Base-by-base conservation (phyloP, 1,140 invertebrate genomes). In the Venustaconcha ellipsiformis region DNA sequence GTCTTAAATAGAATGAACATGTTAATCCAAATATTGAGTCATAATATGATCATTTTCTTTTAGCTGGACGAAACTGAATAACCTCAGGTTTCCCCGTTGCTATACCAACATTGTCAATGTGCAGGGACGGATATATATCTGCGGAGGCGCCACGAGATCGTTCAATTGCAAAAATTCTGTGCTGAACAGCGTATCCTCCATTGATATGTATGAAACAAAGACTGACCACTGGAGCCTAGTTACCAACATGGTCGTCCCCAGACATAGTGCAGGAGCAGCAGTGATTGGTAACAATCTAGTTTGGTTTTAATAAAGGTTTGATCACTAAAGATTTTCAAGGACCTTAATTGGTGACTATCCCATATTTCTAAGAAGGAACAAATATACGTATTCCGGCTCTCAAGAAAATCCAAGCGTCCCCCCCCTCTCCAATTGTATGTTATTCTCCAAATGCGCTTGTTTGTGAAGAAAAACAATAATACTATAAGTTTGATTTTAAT, bases 241-340 rank as follows among this genome's bases (percentile, higher is more conserved):
- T 56, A 56, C 82, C 0, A 70, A 81, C 20, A 71, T 83, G 64
- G 26, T 67, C 14, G 60, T 67, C 23, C 68, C 82, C 6, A 60
- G 82, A 37, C 82, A 83, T 60, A 78, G 81, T 63, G 59, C 68
- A 17, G 82, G 82, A 3, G 75, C 70, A 6, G 76, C 77, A 12
- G 72, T 75, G 26, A 73, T 78, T 62, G 82, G 82, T 83, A 64
- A 68, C 69, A 26, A 12, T 59, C 30, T 56, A n/a, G 30, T 30
- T 20, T 59, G 14, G 14, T 20, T n/a, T 59, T 59, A 26, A 59
- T 60, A 26, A n/a, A 14, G 14, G 14, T 14, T 14, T n/a, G 13
- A 17, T 59, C 55, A 23, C 26, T n/a, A 62, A 30, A 17, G 63
- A 59, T 37, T 14, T 18, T 30, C 26, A n/a, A 4, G 55, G 30